Evolutionary conservation across 2,113 vertebrate species (phyloP), one percentile per base, ranked within the genome.

Genomic region (Calyptomena viridis): DNA sequence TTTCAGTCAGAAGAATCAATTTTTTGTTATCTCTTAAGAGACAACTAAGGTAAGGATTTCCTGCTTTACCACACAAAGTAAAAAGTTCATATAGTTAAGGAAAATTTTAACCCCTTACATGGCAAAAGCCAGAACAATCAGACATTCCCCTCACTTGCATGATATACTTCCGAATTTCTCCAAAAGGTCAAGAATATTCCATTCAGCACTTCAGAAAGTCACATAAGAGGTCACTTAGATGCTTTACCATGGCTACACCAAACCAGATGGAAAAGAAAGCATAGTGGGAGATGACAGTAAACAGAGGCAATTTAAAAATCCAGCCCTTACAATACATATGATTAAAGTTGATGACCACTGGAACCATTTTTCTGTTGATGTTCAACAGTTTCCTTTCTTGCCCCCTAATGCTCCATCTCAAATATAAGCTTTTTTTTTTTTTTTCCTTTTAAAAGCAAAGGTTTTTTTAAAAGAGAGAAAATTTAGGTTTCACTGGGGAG

Each of bases 201-300:
- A 49, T 68, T 84, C 93, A 94, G 86, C 69, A 89, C 91, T 81
- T 93, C 73, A 78, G 5, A 73, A 31, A 93, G 80, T 76, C 87
- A 89, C 49, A 6, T 68, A 89, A 75, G 64, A 94, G 60, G 76
- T 84, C 58, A 84, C 52, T 95, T 39, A 40, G 73, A 84, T 87
- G 77, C 91, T 92, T 95, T 78, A 94, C 71, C 33, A 69, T 31
- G 53, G 79, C 74, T 82, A 0, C 58, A 91, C 82, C 35, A 87
- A 84, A 68, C 63, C 93, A 91, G 96, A 97, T 95, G 96, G 87
- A 96, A 96, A 95, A 89, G 73, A 94, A 95, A 96, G 93, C 77
- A 94, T 31, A 95, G 94, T 96, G 89, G 94, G 89, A 96, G 93
- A 94, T 95, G 91, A 95, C 81, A 94, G 77, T 89, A 95, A 94